These are phyloP conservation scores for Aviceda subcristata DNA, from an alignment of 2,113 vertebrate genomes.

Conservation along the genomic window DNA sequence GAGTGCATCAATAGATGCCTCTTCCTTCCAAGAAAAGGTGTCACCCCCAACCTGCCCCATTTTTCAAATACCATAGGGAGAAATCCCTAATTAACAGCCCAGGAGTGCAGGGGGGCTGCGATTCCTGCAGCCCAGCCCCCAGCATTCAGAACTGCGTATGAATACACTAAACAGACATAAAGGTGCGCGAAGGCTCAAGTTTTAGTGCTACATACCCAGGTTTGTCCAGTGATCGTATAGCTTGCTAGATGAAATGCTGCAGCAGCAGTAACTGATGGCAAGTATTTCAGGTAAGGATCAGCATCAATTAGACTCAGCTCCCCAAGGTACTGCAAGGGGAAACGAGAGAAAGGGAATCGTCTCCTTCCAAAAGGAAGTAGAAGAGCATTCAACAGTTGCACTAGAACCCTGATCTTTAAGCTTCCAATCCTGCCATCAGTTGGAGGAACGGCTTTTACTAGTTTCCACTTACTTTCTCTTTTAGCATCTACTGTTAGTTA, in stretches of 20 bases:
- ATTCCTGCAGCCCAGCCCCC: not conserved
- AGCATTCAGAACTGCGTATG: accelerated
- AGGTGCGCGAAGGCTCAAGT: accelerated
- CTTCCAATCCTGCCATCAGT: not conserved
- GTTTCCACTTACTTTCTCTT: not conserved
- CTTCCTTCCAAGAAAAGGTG: not conserved
- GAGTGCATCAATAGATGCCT: not conserved
- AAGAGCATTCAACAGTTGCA: not conserved
- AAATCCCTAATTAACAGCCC: not conserved
- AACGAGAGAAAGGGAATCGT: not conserved
- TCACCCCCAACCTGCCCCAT: accelerated
- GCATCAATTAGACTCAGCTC: constrained; percentile 93
- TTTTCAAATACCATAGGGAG: not conserved
- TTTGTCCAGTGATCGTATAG: constrained; percentile 80
- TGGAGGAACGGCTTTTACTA: not conserved
- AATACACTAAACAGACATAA: not conserved
- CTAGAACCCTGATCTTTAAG: not conserved
- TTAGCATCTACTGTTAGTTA: not conserved
- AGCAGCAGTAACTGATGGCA: constrained; percentile 90
- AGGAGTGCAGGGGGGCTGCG: not conserved
- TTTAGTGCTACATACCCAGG: constrained; percentile 81
- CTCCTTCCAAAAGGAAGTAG: not conserved
- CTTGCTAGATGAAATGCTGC: constrained; percentile 86
- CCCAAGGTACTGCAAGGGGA: constrained; percentile 83
- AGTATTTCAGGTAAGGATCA: constrained; percentile 91